Conservation (phyloP, 2,888 invertebrate species). For the Amphipyra berbera region DNA sequence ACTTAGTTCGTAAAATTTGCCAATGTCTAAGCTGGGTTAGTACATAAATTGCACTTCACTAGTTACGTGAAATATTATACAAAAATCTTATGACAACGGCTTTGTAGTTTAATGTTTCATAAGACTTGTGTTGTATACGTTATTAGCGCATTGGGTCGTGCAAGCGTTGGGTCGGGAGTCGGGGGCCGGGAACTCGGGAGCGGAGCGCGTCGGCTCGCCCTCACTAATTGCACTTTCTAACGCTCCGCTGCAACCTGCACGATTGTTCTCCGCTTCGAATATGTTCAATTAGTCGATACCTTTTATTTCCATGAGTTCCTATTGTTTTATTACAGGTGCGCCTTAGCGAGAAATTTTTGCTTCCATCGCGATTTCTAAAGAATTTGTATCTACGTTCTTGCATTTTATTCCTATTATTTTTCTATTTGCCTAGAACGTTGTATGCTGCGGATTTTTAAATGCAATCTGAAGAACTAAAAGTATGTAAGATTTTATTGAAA, state of each 20-base stretch:
- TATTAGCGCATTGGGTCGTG: conserved; percentile 21
- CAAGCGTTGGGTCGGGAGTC: not conserved
- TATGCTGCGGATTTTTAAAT: not conserved
- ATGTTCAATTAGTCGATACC: conserved; percentile 46
- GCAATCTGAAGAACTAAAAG: not conserved
- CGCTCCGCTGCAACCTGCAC: conserved; percentile 38
- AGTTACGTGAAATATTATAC: too few species aligned
- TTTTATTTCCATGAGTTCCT: conserved; percentile 33
- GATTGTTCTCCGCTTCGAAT: conserved; percentile 46
- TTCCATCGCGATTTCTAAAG: not conserved
- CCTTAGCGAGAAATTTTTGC: conserved; percentile 1
- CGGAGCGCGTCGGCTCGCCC: conserved; percentile 4
- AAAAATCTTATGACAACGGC: too few species aligned
- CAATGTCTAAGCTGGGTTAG: too few species aligned
- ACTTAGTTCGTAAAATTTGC: too few species aligned
- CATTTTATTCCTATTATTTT: not conserved
- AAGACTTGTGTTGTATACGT: not conserved
- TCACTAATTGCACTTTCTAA: conserved; percentile 55
- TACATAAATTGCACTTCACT: too few species aligned
- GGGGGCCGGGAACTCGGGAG: not conserved
- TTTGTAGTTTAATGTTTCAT: too few species aligned
- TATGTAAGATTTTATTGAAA: conserved; percentile 8
- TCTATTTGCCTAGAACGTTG: not conserved
- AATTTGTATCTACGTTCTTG: not conserved
- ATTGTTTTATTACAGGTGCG: conserved; percentile 18